Percentiles rank a stretch among this genome's conserved stretches.
These are phyloP conservation scores for Protobothrops flavoviridis DNA, from an alignment of 2,113 vertebrate species.

Conservation along the genomic window DNA sequence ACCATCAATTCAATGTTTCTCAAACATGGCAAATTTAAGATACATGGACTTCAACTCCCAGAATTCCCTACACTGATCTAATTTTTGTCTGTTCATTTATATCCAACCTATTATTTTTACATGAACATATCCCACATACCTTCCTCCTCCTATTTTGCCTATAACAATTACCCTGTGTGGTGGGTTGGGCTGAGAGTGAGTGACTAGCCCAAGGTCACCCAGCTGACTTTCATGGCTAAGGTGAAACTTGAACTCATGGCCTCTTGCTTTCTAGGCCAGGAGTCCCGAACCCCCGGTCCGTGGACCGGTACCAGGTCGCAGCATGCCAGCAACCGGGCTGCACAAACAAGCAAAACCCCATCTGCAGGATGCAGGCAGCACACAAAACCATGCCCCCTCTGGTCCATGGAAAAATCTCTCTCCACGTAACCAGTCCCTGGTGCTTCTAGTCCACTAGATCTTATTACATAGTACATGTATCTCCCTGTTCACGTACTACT, in stretches of 20 bases:
- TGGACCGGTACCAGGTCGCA: no score
- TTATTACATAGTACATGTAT: neutral
- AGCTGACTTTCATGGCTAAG: neutral
- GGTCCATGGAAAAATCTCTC: no score
- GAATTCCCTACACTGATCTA: neutral
- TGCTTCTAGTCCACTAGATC: neutral
- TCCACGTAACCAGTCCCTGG: no score
- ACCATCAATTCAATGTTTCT: neutral
- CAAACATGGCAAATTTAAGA: neutral
- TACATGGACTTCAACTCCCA: neutral
- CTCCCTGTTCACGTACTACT: neutral
- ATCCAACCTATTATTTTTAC: neutral
- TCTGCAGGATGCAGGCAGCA: no score
- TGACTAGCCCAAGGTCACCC: neutral
- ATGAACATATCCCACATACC: neutral
- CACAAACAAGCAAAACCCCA: no score
- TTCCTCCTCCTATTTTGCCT: neutral
- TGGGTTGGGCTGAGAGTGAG: neutral
- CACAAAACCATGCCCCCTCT: no score
- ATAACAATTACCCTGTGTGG: neutral
- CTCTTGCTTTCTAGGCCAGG: neutral
- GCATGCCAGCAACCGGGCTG: no score
- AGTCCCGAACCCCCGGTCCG: no score
- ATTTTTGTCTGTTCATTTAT: neutral
- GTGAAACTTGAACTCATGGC: neutral